A percentile compares a stretch with the other conserved stretches of the same genome.
Conservation (phyloP, 2,888 invertebrate genomes). For the Tanypteryx hageni region DNA sequence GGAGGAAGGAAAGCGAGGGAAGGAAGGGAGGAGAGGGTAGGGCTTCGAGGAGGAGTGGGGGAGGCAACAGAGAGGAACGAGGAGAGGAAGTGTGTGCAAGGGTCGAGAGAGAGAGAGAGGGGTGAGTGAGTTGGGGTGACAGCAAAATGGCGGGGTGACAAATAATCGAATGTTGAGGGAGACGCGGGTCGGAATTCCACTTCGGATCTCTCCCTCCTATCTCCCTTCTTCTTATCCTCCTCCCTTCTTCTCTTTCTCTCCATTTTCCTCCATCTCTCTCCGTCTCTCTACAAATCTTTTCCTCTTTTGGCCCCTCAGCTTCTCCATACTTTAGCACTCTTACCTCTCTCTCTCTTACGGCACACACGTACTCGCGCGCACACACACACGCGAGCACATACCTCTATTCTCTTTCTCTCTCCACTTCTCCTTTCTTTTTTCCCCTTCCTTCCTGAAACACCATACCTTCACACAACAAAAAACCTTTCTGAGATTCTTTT, state of each 20-base stretch:
- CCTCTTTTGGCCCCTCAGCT: background rate
- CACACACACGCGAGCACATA: background rate
- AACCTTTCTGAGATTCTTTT: background rate
- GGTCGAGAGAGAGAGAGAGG: background rate
- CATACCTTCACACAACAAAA: background rate
- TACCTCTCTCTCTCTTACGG: background rate
- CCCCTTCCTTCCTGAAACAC: background rate
- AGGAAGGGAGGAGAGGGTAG: background rate
- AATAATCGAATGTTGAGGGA: background rate
- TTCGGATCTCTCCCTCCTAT: background rate
- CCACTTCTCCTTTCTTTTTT: background rate
- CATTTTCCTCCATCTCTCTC: background rate
- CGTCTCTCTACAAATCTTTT: background rate
- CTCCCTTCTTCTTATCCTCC: background rate
- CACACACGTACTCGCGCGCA: too few relatives aligned
- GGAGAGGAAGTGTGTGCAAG: background rate
- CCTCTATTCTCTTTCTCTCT: background rate
- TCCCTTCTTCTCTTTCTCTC: background rate
- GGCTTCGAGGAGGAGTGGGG: background rate
- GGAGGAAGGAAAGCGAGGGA: background rate
- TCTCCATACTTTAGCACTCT: background rate
- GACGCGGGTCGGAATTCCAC: background rate
- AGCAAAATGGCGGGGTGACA: slow-evolving; percentile 32
- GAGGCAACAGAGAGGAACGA: background rate
- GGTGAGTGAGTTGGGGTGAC: background rate